Conservation (phyloP, 2,888 invertebrate genomes). For the Priocnemis perturbator region DNA sequence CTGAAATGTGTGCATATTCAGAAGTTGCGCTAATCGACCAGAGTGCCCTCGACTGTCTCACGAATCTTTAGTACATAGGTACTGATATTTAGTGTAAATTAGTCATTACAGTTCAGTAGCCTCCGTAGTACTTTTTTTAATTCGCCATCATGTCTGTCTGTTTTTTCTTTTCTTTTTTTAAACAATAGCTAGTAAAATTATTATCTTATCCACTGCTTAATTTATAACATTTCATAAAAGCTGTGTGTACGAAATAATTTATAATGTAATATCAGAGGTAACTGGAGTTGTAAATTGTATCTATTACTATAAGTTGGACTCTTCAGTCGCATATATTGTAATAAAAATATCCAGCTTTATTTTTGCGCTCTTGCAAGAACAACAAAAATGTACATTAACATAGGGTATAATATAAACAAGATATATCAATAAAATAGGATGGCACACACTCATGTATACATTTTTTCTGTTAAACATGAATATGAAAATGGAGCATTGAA, state of each 20-base stretch:
- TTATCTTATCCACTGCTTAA: conserved; percentile 47
- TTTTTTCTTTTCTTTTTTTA: conserved; percentile 29
- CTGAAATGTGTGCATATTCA: conserved; percentile 46
- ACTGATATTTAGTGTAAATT: conserved; percentile 42
- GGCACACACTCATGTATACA: conserved; percentile 66
- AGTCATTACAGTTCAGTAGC: conserved; percentile 31
- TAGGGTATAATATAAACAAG: conserved; percentile 71
- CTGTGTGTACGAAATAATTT: conserved; percentile 61
- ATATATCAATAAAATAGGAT: conserved; percentile 71
- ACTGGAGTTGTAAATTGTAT: conserved; percentile 70
- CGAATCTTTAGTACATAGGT: conserved; percentile 43
- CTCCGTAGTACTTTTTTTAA: conserved; percentile 44
- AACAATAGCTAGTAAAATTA: conserved; percentile 51
- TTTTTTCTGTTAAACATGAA: conserved; percentile 57
- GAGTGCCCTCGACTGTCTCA: conserved; percentile 55
- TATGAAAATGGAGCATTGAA: conserved; percentile 46
- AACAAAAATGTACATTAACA: conserved; percentile 72
- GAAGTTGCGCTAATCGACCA: conserved; percentile 54
- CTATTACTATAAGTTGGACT: conserved; percentile 69
- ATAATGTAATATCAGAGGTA: conserved; percentile 46
- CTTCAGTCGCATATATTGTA: conserved; percentile 60
- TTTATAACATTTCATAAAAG: conserved; percentile 50
- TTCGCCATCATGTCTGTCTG: conserved; percentile 47
- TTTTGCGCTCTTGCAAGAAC: conserved; percentile 70
- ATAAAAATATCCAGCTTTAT: conserved; percentile 69